Evolutionary conservation across 2,888 invertebrate genomes (phyloP).

Genomic region (Mylabris sibirica): DNA sequence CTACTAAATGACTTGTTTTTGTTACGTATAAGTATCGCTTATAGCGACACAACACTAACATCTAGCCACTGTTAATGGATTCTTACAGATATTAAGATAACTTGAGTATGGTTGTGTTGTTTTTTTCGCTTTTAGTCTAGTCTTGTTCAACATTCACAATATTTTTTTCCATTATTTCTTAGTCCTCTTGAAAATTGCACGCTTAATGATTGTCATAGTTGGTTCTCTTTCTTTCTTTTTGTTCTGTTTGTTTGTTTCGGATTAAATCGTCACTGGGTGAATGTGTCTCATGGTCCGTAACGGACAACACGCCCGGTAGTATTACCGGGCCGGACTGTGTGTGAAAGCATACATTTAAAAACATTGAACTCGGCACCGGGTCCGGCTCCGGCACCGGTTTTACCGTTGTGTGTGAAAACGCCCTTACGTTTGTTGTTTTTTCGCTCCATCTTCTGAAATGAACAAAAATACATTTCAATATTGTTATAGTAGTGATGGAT

Average conservation of each 20-base stretch:
- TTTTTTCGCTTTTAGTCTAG: neutral
- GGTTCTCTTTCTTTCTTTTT: neutral
- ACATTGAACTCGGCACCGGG: too few species aligned
- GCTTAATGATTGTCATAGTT: neutral
- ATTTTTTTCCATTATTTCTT: neutral
- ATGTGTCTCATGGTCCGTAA: slow-evolving; percentile 21
- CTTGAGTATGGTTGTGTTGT: slow-evolving; percentile 10
- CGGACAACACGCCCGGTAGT: slow-evolving; percentile 12
- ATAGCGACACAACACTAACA: slow-evolving; percentile 29
- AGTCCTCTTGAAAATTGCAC: neutral
- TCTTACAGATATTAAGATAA: slow-evolving; percentile 34
- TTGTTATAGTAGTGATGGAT: neutral
- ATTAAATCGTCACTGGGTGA: slow-evolving; percentile 23
- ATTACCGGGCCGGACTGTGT: too few species aligned
- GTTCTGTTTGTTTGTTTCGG: slow-evolving; percentile 14
- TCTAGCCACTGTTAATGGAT: slow-evolving; percentile 32
- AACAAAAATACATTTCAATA: too few species aligned
- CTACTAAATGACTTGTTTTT: slow-evolving; percentile 39
- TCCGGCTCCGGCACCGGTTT: too few species aligned
- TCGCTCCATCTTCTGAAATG: too few species aligned
- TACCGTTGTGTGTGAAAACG: too few species aligned
- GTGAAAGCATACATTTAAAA: too few species aligned
- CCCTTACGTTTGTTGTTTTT: too few species aligned
- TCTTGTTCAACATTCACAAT: too few species aligned
- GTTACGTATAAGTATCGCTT: slow-evolving; percentile 29